Conservation (phyloP, 2,113 vertebrate genomes). For the Pyrgilauda ruficollis region DNA sequence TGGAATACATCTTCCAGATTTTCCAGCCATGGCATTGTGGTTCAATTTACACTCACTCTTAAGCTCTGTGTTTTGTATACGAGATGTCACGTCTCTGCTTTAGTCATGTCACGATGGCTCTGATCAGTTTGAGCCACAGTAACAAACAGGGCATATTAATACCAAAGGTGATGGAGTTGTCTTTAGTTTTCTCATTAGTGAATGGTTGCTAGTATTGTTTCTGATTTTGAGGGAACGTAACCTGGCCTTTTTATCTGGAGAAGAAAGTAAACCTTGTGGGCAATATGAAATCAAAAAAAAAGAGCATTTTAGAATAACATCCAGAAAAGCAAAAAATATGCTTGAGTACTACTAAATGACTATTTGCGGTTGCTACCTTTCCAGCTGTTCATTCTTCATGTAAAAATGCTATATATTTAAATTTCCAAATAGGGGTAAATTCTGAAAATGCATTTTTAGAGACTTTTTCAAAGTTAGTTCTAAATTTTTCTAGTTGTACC, state of each 20-base stretch:
- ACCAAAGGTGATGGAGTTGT: background rate
- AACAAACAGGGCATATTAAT: constrained; percentile 18
- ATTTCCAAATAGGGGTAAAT: background rate
- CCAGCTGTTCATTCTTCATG: background rate
- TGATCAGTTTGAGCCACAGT: background rate
- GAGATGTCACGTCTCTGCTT: constrained; percentile 18
- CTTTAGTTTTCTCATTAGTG: background rate
- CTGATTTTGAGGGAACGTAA: background rate
- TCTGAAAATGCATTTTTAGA: background rate
- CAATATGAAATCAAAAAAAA: background rate
- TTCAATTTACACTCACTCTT: constrained; percentile 30
- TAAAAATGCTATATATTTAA: background rate
- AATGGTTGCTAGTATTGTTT: background rate
- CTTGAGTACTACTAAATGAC: background rate
- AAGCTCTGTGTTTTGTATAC: constrained; percentile 49
- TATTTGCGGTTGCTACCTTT: background rate
- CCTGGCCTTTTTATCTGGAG: background rate
- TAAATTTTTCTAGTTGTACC: background rate
- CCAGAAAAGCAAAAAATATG: background rate
- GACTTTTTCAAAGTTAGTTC: background rate
- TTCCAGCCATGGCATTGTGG: constrained; percentile 36
- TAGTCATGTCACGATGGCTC: background rate
- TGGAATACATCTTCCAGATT: constrained; percentile 49
- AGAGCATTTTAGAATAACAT: background rate
- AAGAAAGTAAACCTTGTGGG: background rate